Evolutionary conservation across 2,113 vertebrate genomes (phyloP).

Genomic region (Monarcha castaneiventris): DNA sequence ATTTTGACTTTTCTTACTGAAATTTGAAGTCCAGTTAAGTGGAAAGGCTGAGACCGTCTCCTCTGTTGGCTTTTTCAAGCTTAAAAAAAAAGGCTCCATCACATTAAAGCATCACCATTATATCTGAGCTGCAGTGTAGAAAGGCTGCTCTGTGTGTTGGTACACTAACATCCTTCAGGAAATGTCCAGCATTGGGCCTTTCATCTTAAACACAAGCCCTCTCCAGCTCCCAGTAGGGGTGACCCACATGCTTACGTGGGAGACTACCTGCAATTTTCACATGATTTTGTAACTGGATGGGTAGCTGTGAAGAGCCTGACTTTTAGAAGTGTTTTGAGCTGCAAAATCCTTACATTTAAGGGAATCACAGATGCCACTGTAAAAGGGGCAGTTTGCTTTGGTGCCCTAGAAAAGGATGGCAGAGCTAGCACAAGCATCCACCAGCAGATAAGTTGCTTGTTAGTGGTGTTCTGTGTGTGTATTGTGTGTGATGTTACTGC

Average conservation of each 20-base stretch:
- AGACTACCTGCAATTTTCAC: not conserved
- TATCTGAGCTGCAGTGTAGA: not conserved
- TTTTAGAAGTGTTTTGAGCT: not conserved
- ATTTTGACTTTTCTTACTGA: not conserved
- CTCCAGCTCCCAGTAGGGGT: not conserved
- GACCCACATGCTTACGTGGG: not conserved
- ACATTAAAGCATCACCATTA: not conserved
- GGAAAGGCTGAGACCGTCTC: not conserved
- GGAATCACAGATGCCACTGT: not conserved
- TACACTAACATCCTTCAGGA: not conserved
- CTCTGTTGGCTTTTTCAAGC: not conserved
- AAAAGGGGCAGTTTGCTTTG: not conserved
- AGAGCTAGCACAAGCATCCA: not conserved
- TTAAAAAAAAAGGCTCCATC: not conserved
- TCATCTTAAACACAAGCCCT: not conserved
- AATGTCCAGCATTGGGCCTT: not conserved
- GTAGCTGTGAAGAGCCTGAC: not conserved
- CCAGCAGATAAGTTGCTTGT: not conserved
- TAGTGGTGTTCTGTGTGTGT: accelerated
- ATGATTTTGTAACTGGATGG: not conserved
- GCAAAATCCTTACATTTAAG: not conserved
- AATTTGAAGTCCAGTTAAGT: not conserved
- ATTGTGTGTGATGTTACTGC: not conserved
- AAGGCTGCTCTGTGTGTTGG: not conserved
- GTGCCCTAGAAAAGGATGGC: not conserved